Conservation (phyloP, 2,797 vertebrate species). For the Molossus alvarezi region DNA sequence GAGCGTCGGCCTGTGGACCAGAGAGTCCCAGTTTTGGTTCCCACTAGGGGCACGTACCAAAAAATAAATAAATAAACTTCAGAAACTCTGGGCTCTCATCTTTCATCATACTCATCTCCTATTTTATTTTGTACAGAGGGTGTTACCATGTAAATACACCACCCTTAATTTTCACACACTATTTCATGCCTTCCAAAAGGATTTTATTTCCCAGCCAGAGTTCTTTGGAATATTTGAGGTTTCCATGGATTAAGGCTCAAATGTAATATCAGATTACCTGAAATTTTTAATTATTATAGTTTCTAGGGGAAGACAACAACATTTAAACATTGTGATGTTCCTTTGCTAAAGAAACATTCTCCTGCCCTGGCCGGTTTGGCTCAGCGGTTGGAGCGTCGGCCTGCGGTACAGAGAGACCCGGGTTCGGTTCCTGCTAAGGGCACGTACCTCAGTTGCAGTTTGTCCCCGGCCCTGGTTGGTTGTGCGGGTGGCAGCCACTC, state of each 20-base stretch:
- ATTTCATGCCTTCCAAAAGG: conserved; percentile 3
- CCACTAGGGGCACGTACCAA: too few relatives aligned
- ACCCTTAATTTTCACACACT: background rate
- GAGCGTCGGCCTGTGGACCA: too few relatives aligned
- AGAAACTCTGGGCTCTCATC: background rate
- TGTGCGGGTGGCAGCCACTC: too few relatives aligned
- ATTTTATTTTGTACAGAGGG: background rate
- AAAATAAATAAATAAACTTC: background rate
- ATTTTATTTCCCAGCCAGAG: background rate
- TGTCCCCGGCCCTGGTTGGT: too few relatives aligned
- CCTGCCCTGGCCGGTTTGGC: background rate
- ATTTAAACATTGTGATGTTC: background rate
- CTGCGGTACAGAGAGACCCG: too few relatives aligned
- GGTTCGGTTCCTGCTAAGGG: too few relatives aligned
- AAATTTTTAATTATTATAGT: conserved; percentile 43
- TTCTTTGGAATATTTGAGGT: conserved; percentile 5
- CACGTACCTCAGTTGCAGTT: too few relatives aligned
- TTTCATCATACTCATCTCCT: background rate
- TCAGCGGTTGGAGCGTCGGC: too few relatives aligned
- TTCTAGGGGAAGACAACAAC: background rate
- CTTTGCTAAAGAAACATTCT: background rate
- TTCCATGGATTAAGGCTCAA: background rate
- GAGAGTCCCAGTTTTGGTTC: too few relatives aligned
- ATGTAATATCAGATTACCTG: background rate
- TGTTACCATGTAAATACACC: background rate